Percentiles rank a stretch among this genome's conserved stretches.
phyloP scores from a whole-genome alignment of 2,113 vertebrate genomes.

The Entosphenus tridentatus region DNA sequence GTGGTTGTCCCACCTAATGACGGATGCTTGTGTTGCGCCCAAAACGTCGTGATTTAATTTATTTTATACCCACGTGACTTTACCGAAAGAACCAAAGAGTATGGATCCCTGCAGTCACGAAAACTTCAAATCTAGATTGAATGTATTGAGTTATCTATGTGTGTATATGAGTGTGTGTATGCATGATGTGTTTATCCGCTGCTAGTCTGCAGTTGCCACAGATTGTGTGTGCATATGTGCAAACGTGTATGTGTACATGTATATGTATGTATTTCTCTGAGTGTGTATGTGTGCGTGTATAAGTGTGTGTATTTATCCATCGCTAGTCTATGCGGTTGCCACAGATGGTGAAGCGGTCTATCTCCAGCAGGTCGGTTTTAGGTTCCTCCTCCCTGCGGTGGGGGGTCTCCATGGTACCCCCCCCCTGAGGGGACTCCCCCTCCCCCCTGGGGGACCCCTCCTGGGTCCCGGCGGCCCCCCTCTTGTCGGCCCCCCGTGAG shows the following conservation, averaged over 20 bases:
- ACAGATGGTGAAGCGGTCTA: slow-evolving; percentile 91
- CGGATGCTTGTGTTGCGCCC: too few species aligned
- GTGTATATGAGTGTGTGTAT: too few species aligned
- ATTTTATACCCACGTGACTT: too few species aligned
- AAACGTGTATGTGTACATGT: not conserved
- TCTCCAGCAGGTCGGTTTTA: slow-evolving; percentile 73
- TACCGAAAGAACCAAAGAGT: too few species aligned
- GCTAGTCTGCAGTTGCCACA: not conserved
- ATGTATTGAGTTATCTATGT: too few species aligned
- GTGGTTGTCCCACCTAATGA: too few species aligned
- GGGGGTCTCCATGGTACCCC: slow-evolving; percentile 23
- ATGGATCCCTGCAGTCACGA: too few species aligned
- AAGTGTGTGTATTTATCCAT: not conserved
- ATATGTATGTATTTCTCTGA: not conserved
- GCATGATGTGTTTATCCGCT: too few species aligned
- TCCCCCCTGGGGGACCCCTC: slow-evolving; percentile 32
- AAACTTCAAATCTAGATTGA: too few species aligned
- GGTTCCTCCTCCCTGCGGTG: slow-evolving; percentile 44
- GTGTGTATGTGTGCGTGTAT: not conserved
- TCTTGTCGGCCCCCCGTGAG: not conserved
- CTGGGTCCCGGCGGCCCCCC: not conserved
- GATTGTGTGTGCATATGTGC: not conserved
- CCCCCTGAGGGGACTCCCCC: slow-evolving; percentile 53
- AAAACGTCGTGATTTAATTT: too few species aligned
- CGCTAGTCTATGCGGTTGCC: slow-evolving; percentile 76